Conservation (phyloP, 2,113 vertebrate genomes). For the Callospermophilus lateralis region DNA sequence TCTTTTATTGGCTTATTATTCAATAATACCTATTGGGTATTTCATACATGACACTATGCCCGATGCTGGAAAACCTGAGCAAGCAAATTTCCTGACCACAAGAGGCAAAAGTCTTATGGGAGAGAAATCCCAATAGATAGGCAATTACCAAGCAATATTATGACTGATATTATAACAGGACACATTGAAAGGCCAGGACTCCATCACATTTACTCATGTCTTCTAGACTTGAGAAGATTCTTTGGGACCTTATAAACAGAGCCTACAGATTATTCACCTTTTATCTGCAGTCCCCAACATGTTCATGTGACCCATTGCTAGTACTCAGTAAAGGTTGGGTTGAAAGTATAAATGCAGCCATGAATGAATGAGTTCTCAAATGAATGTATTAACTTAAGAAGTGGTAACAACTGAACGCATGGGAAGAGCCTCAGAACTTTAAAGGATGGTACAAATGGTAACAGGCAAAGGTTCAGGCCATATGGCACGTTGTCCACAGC, state of each 20-base stretch:
- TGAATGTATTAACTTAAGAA: background rate
- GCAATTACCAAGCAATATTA: background rate
- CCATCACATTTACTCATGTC: background rate
- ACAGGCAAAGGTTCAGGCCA: constrained; percentile 9
- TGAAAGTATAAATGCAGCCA: background rate
- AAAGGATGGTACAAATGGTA: background rate
- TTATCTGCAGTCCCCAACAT: background rate
- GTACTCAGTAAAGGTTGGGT: background rate
- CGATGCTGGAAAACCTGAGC: background rate
- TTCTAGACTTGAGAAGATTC: background rate
- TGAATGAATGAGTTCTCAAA: background rate
- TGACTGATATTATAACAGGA: background rate
- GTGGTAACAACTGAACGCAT: background rate
- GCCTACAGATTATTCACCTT: background rate
- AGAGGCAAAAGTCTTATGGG: background rate
- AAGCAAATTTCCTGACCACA: background rate
- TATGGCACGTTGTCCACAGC: background rate
- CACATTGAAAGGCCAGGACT: accelerated
- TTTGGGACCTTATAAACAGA: background rate
- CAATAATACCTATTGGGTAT: background rate
- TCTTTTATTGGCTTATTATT: background rate
- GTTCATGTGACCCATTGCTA: background rate
- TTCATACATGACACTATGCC: background rate
- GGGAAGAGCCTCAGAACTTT: background rate
- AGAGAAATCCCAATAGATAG: background rate